Conservation (phyloP, 2,797 vertebrate genomes). For the Eurystomus glaucurus region DNA sequence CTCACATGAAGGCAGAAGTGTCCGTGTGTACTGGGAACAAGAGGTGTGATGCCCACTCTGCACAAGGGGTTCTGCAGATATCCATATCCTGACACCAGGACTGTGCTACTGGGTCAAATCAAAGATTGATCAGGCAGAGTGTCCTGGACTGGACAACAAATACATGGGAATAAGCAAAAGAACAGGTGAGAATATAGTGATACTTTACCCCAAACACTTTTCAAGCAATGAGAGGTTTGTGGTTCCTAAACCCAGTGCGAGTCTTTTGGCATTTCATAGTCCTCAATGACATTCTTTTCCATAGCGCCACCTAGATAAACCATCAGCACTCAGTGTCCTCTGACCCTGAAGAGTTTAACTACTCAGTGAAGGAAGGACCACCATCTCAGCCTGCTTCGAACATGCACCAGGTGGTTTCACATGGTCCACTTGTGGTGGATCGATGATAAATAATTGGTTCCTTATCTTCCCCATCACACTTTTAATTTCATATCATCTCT, state of each 20-base stretch:
- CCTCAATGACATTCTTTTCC: not conserved
- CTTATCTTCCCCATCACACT: not conserved
- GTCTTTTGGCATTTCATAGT: not conserved
- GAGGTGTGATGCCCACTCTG: not conserved
- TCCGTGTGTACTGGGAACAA: not conserved
- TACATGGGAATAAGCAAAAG: not conserved
- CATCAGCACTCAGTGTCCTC: not conserved
- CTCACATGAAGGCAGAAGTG: not conserved
- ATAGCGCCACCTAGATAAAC: not conserved
- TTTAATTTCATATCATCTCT: not conserved
- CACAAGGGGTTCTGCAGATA: not conserved
- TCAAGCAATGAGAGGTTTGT: not conserved
- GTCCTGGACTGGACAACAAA: not conserved
- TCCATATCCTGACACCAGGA: not conserved
- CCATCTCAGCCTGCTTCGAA: not conserved
- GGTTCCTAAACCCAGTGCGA: not conserved
- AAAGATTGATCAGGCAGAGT: not conserved
- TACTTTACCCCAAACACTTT: not conserved
- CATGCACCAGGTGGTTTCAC: not conserved
- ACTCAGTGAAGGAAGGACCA: not conserved
- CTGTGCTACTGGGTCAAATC: not conserved
- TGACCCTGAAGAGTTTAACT: not conserved
- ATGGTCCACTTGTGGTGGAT: not conserved
- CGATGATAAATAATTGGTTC: not conserved
- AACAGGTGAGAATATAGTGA: not conserved